These are phyloP conservation scores for Bergia puertoricense DNA, from an alignment of 92 coral and sea anemone species.

Conservation along the genomic window DNA sequence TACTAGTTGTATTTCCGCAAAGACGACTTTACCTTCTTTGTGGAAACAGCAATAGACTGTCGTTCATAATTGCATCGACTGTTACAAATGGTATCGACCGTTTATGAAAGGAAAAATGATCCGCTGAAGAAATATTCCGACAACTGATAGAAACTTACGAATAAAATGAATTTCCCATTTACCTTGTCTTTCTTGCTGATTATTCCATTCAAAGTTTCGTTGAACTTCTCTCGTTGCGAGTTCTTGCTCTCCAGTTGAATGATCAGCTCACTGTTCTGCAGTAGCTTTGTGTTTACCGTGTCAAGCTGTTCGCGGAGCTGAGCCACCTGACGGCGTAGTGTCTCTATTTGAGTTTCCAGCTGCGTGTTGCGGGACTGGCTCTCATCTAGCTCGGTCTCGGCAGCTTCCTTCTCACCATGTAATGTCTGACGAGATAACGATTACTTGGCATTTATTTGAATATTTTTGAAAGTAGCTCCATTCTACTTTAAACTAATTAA, in stretches of 20 bases:
- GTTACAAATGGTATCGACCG: no score
- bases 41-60: no score
- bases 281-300: constrained; percentile 73
- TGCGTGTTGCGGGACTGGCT: constrained; percentile 79
- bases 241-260: constrained; percentile 91
- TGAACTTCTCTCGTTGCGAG: constrained; percentile 83
- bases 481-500: no score
- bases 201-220: constrained; percentile 81
- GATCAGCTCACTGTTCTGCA: constrained; percentile 80
- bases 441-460: neutral
- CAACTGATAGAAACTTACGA: neutral
- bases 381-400: constrained; percentile 83
- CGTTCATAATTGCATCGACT: no score
- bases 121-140: neutral
- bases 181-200: constrained; percentile 80
- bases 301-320: constrained; percentile 88
- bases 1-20: no score
- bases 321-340: constrained; percentile 75
- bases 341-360: constrained; percentile 91
- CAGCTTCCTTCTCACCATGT: constrained; percentile 80
- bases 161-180: neutral
- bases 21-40: no score
- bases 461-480: neutral
- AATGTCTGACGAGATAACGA: constrained; percentile 40
- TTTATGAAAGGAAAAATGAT: no score